Base-by-base conservation (phyloP, 2,113 vertebrate genomes). In the Daphoenositta chrysoptera region DNA sequence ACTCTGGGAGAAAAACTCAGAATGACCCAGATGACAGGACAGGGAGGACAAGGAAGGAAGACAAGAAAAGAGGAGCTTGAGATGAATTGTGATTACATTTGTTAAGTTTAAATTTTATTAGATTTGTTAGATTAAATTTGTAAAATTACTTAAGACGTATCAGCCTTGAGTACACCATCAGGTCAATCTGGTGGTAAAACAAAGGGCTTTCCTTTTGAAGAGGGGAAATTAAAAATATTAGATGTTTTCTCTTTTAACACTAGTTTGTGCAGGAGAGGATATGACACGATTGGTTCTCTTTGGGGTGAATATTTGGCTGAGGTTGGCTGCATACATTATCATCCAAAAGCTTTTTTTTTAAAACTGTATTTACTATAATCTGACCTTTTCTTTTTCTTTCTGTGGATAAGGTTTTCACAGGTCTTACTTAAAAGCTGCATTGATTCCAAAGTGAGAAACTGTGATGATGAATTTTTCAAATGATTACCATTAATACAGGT, bases 51-150 rank as follows among this genome's bases (percentile, higher is more conserved):
- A 89, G 45, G 61, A 88, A 90, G 33, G 70, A 87, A 64, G 73
- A 53, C 31, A 79, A 87, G 76, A 75, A 85, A 85, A 65, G 72
- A 51, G 33, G 17, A 92, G 16, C 21, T 73, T 40, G 42, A 77
- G n/a, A 91, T 78, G 37, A 91, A 39, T 12, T 72, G 53, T 76
- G 60, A 76, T 92, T 58, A 63, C n/a, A 60, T 75, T 73, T 89
- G 28, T 80, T 69, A 65, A 35, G 8, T 78, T 87, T 40, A 77
- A 94, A 82, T 79, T 83, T 83, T 19, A 91, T 96, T 88, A 40
- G 22, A 89, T 86, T 78, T 78, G 42, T 75, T 93, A 50, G 40
- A 94, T 91, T 91, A 79, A 53, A 96, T 90, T 70, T 50, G 39
- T 37, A 80, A 80, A 89, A 93, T 91, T 80, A 83, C 44, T n/a